Base-by-base conservation (phyloP, 2,113 vertebrate species). In the Pseudorectes ferrugineus region DNA sequence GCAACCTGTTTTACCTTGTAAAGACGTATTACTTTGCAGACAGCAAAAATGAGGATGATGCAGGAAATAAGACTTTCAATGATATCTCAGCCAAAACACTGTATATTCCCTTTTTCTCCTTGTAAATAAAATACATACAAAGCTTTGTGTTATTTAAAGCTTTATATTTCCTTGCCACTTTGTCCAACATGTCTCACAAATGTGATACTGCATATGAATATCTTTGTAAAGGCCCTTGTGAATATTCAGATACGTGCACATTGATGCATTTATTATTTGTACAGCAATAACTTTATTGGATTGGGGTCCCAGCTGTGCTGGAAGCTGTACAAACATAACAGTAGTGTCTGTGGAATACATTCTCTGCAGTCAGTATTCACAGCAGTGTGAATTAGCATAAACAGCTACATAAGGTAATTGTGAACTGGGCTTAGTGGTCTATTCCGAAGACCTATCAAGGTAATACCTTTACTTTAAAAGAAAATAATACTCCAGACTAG, bases 211-310 rank as follows among this genome's bases (percentile, higher is more conserved):
- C 16, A 7, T 71, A 90, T 48, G 35, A 93, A 83, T 94, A 83
- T 31, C 71, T 93, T 88, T 48, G 72, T 80, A 88, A 96, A 94
- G 85, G 63, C 87, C 91, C 85, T 74, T 86, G 89, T 95, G 95
- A 97, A 96, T 96, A 96, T 95, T 95, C 93, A 94, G 88, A 86
- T 93, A 92, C 59, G 78, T 90, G 88, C 75, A 93, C 54, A 88
- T 61, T 90, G 82, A 90, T 90, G 63, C 73, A 94, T 93, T 95
- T 96, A 90, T 95, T 95, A 96, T 95, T 93, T 86, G 82, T 90
- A 80, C 67, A 90, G 84, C 82, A 92, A 38, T 88, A 96, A 85
- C 65, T 88, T 90, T 77, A 96, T 74, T 88, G 89, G 72, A 80
- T 24, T 88, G 79, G 52, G 59, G 89, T 90, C 89, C 88, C 92